Evolutionary conservation across 2,888 invertebrate genomes (phyloP).

Genomic region (Phymatocera aterrima): DNA sequence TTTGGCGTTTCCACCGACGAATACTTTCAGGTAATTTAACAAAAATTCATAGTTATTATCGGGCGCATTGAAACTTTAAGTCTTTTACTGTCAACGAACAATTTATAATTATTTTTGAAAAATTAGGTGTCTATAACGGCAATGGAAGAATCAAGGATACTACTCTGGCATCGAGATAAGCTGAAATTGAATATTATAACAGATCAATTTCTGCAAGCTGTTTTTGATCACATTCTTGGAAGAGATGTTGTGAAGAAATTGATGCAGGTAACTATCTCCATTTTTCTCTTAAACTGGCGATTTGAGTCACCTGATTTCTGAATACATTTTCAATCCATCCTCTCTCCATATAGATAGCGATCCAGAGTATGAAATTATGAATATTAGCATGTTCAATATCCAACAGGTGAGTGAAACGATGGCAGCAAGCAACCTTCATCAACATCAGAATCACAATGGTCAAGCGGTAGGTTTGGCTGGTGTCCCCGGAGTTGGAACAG

Average conservation of each 20-base stretch:
- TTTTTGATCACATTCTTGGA: slow-evolving; percentile 91
- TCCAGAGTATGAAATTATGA: slow-evolving; percentile 38
- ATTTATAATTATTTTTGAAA: slow-evolving; percentile 1
- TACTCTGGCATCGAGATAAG: slow-evolving; percentile 92
- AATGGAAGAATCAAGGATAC: slow-evolving; percentile 89
- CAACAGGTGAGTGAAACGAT: slow-evolving; percentile 87
- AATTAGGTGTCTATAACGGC: slow-evolving; percentile 89
- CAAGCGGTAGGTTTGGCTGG: slow-evolving; percentile 76
- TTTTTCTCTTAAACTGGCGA: background rate
- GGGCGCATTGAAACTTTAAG: background rate
- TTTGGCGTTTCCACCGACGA: slow-evolving; percentile 92
- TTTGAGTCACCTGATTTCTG: background rate
- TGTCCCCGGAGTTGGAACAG: slow-evolving; percentile 57
- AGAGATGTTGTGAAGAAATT: slow-evolving; percentile 91
- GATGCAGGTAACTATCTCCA: slow-evolving; percentile 81
- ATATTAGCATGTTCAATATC: slow-evolving; percentile 40
- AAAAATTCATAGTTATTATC: background rate
- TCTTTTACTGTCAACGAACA: background rate
- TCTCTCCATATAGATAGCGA: background rate
- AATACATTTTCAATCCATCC: background rate
- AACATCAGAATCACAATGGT: slow-evolving; percentile 78
- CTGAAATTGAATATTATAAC: slow-evolving; percentile 89
- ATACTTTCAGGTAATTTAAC: slow-evolving; percentile 85
- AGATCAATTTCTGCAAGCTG: slow-evolving; percentile 88
- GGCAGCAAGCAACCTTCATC: slow-evolving; percentile 84